phyloP scores from a whole-genome alignment of 2,888 invertebrate genomes.

The Stenodera caucasica region DNA sequence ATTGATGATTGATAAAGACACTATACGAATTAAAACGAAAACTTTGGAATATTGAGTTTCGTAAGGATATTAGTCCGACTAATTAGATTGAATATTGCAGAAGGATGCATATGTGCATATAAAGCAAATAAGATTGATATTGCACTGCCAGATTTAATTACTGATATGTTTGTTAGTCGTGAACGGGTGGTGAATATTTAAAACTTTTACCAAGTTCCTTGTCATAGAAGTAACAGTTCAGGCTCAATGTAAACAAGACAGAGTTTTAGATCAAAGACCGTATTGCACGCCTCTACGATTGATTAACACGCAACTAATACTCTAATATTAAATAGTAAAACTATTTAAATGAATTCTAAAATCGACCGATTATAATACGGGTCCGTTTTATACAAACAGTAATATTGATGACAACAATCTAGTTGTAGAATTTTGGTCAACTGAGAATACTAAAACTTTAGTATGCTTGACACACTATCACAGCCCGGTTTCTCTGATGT shows the following conservation, averaged over 20 bases:
- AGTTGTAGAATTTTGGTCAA: conserved; percentile 26
- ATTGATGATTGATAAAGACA: conserved; percentile 1
- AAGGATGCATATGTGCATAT: conserved; percentile 16
- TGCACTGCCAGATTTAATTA: conserved; percentile 47
- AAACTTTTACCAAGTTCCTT: conserved; percentile 47
- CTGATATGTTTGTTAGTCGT: conserved; percentile 46
- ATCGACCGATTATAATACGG: conserved; percentile 35
- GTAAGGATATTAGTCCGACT: background rate
- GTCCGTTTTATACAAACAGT: conserved; percentile 17
- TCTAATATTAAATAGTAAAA: conserved; percentile 37
- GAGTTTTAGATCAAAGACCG: conserved; percentile 47
- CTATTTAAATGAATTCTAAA: conserved; percentile 44
- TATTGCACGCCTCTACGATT: conserved; percentile 40
- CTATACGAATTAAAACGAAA: too few relatives aligned
- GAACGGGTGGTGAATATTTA: conserved; percentile 49
- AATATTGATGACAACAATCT: conserved; percentile 15
- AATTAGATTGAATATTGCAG: conserved; percentile 16
- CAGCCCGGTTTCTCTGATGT: conserved; percentile 48
- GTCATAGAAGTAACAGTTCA: conserved; percentile 35
- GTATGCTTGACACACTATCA: conserved; percentile 44
- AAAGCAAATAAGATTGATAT: conserved; percentile 32
- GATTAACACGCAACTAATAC: conserved; percentile 46
- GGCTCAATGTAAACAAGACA: conserved; percentile 39
- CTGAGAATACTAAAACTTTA: conserved; percentile 17
- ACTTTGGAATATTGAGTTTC: too few relatives aligned